Base-by-base conservation (phyloP, 2,113 vertebrate genomes). In the Malurus elegans region DNA sequence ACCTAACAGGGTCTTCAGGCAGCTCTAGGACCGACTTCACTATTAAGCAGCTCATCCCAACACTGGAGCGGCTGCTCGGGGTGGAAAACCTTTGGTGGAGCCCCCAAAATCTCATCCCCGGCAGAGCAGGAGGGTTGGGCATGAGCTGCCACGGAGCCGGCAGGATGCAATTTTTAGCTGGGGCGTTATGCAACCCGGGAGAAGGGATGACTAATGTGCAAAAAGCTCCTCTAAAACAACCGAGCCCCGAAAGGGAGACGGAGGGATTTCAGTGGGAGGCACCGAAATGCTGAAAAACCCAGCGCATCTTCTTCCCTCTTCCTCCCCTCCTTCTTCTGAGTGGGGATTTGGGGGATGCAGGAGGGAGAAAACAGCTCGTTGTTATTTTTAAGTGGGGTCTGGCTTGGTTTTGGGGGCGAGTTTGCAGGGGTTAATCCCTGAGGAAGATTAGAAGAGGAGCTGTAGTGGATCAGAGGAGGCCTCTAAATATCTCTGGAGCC, bases 111-210 rank as follows among this genome's bases (percentile, higher is more conserved):
- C 67, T 51, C 29, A 17, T 65, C 56, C 64, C 71, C 71, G n/a
- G 5, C 48, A 19, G 86, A 91, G 80, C 79, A 17, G 3, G 14
- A 75, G 83, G 75, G 84, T 2, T 78, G 96, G 65, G 93, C 74
- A 92, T 26, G 96, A 96, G 95, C 97, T 96, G 97, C 65, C 96
- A 94, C 9, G 31, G 92, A 95, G 96, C 92, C 1, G 47, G 92
- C 3, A 74, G 69, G 89, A 57, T 94, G 97, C 96, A 96, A 95
- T 98, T 98, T 98, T 98, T 98, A 98, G 97, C 96, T 71, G 90
- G 93, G 79, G 88, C 15, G 91, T 98, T 98, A 98, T 97, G 97
- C 97, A 98, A 96, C 96, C 86, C 48, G 23, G 95, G 92, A 54
- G 84, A 62, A 72, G 86, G 97, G 96, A 92, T 97, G 97, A 97